These are phyloP conservation scores for Tauraco hartlaubi DNA, from an alignment of 2,797 vertebrate species.

Conservation along the genomic window DNA sequence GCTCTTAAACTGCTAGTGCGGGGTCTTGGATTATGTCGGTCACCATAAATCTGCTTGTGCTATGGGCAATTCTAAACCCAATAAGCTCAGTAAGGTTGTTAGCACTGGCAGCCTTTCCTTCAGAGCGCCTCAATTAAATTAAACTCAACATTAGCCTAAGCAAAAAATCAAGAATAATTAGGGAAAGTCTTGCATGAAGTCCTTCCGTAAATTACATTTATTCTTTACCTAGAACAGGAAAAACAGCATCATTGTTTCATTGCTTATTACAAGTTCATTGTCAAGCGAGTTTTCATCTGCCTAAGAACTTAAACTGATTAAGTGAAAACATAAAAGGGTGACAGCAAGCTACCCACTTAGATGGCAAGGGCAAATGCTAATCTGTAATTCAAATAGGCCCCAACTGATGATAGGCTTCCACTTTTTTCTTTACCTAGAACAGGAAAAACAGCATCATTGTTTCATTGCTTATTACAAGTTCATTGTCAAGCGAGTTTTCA, in stretches of 20 bases:
- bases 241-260: neutral
- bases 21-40: neutral
- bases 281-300: neutral
- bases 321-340: neutral
- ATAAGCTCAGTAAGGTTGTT: neutral
- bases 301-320: slow-evolving; percentile 8
- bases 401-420: neutral
- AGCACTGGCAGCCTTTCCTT: neutral
- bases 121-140: slow-evolving; percentile 10
- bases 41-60: neutral
- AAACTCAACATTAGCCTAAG: neutral
- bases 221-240: neutral
- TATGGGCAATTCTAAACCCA: neutral
- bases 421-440: neutral
- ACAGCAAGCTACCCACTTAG: neutral
- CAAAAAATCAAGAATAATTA: slow-evolving; percentile 10
- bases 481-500: neutral
- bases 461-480: neutral
- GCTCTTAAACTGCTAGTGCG: neutral
- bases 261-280: neutral
- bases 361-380: neutral
- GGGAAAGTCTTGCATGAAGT: neutral
- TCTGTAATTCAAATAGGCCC: neutral
- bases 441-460: neutral
- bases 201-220: neutral